Percentiles rank a stretch among this genome's conserved stretches.
phyloP scores from a whole-genome alignment of 2,888 invertebrate genomes.

The Drosophila imparisetae region DNA sequence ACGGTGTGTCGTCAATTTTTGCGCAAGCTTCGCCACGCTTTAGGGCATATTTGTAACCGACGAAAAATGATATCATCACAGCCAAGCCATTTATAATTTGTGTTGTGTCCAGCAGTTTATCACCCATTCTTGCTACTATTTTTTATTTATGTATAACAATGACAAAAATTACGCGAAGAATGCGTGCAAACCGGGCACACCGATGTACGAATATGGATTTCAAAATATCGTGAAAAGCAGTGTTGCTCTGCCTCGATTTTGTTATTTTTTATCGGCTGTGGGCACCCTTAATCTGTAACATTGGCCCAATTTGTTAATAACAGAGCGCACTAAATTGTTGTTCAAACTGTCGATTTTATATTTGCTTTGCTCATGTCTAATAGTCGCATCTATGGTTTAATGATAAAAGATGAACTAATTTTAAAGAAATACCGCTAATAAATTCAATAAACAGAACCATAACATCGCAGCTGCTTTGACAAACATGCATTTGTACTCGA shows the following conservation, averaged over 20 bases:
- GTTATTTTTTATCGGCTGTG: not conserved
- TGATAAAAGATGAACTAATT: not conserved
- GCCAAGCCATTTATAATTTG: slow-evolving; percentile 84
- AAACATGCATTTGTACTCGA: not conserved
- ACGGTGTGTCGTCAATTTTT: slow-evolving; percentile 50
- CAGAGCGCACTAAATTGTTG: not conserved
- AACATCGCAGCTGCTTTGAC: not conserved
- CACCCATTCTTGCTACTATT: slow-evolving; percentile 68
- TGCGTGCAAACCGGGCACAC: slow-evolving; percentile 38
- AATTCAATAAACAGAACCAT: not conserved
- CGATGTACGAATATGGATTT: slow-evolving; percentile 27
- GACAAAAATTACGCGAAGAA: slow-evolving; percentile 13
- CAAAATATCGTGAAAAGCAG: slow-evolving; percentile 33
- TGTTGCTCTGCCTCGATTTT: not conserved
- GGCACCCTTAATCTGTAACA: not conserved
- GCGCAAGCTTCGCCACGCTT: slow-evolving; percentile 75
- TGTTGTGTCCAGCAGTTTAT: slow-evolving; percentile 81
- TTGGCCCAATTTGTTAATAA: not conserved
- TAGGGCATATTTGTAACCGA: slow-evolving; percentile 84
- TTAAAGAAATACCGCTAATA: not conserved
- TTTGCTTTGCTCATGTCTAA: not conserved
- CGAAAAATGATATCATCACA: slow-evolving; percentile 84
- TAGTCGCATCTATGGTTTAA: not conserved
- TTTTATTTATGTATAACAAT: slow-evolving; percentile 22
- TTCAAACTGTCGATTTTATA: not conserved